Evolutionary conservation across 2,888 invertebrate species (phyloP).

Genomic region (Thecocarcelia acutangulata): DNA sequence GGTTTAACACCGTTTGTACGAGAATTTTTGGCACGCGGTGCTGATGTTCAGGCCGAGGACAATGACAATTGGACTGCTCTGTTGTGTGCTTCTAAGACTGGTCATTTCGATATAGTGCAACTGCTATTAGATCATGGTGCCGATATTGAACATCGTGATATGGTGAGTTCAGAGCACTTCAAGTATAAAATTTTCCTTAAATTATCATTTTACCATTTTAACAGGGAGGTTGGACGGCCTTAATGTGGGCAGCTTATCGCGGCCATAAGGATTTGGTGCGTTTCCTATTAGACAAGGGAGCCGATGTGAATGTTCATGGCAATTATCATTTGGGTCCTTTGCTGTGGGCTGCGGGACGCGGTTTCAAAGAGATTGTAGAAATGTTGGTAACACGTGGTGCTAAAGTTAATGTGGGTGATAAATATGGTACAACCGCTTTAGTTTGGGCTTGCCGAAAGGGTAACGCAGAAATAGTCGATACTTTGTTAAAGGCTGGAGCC

Average conservation of each 20-base stretch:
- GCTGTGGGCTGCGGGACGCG: conserved; percentile 97
- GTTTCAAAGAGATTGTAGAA: conserved; percentile 92
- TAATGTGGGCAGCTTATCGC: conserved; percentile 99
- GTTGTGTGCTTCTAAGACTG: conserved; percentile 94
- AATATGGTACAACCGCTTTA: conserved; percentile 96
- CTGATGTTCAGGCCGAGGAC: conserved; percentile 95
- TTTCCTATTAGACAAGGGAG: conserved; percentile 90
- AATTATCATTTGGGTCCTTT: conserved; percentile 95
- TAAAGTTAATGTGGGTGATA: conserved; percentile 97
- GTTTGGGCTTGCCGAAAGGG: conserved; percentile 98
- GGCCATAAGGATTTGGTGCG: conserved; percentile 90
- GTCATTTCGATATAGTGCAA: conserved; percentile 90
- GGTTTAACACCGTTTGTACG: conserved; percentile 92
- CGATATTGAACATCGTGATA: conserved; percentile 92
- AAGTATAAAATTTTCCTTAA: not conserved
- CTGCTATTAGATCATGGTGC: conserved; percentile 93
- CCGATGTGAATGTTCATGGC: conserved; percentile 97
- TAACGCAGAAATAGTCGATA: conserved; percentile 90
- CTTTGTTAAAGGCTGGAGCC: conserved; percentile 92
- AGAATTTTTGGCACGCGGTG: conserved; percentile 92
- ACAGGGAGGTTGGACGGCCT: conserved; percentile 97
- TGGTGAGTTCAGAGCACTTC: conserved; percentile 83
- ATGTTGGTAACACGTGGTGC: conserved; percentile 92
- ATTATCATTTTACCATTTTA: not conserved
- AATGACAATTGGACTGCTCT: conserved; percentile 96